Base-by-base conservation (phyloP, 2,113 vertebrate species). In the Bujurquina vittata region DNA sequence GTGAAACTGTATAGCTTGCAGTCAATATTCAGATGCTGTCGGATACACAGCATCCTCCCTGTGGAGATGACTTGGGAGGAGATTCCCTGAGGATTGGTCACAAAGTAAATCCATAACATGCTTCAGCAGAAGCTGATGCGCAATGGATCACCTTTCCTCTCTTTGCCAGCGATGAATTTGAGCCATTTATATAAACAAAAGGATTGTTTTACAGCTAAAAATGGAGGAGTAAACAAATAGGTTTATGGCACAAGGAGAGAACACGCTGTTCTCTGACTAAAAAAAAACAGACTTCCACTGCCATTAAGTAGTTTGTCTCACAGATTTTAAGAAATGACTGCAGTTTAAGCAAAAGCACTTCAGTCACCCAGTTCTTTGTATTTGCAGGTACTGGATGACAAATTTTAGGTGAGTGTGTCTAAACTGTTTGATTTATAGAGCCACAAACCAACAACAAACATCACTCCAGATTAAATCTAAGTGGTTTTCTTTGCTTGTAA, bases 1-100 rank as follows among this genome's bases (percentile, higher is more conserved):
- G 26, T 83, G 82, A 69, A 87, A 84, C 29, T 55, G 33, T 80
- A 77, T 7, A 77, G 72, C 54, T 67, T 35, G 18, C 29, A 74
- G 73, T 87, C 87, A 67, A 87, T 91, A 83, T 82, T 77, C 46
- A 86, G 83, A 88, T 79, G 22, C 55, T 20, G 74, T 74, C 79
- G 72, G 77, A 85, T n/a, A 57, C 33, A 29, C 37, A 52, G 69
- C 58, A 81, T 57, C 37, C 67, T 88, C 83, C 76, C 84, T 15
- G 20, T 77, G 56, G 87, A 88, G 31, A 88, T 7, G 33, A 82
- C 46, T 40, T 22, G 46, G 49, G 23, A 77, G 55, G 79, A 84
- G 55, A 73, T 80, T 73, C 80, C 72, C 87, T 12, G 46, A 85
- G 86, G 87, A 72, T 22, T 31, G 89, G 84, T 79, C 79, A 83